A percentile compares a stretch with the other conserved stretches of the same genome.
These are phyloP conservation scores for Ptychochromis oligacanthus DNA, from an alignment of 2,113 vertebrate species.

Conservation along the genomic window DNA sequence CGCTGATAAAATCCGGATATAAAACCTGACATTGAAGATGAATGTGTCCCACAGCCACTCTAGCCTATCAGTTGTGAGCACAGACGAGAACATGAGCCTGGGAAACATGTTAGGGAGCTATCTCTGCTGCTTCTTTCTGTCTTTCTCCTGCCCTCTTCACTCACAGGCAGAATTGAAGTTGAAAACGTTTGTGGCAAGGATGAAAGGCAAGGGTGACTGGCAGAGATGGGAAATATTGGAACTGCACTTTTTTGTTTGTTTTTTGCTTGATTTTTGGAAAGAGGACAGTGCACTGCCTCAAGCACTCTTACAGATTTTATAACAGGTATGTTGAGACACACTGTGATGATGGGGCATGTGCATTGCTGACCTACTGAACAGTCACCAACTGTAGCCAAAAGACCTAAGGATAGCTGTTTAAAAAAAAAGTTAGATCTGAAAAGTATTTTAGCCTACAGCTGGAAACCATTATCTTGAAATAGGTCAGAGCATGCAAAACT, in stretches of 20 bases:
- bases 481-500: background rate
- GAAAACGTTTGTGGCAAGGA: constrained; percentile 35
- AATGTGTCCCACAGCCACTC: constrained; percentile 58
- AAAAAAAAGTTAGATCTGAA: background rate
- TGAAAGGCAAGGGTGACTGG: constrained; percentile 27
- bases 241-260: constrained; percentile 3
- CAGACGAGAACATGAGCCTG: constrained; percentile 41
- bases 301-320: background rate
- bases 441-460: background rate
- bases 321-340: background rate
- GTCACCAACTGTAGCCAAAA: background rate
- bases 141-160: constrained; percentile 20
- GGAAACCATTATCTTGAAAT: constrained; percentile 23
- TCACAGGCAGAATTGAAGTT: constrained; percentile 36
- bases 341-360: background rate
- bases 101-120: constrained; percentile 53
- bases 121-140: constrained; percentile 16
- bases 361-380: background rate
- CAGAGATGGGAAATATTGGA: constrained; percentile 15
- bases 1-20: constrained; percentile 63
- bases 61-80: constrained; percentile 56
- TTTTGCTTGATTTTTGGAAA: background rate
- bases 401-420: background rate
- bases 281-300: background rate
- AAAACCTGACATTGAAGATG: constrained; percentile 70